phyloP scores from a whole-genome alignment of 2,797 vertebrate species.

The Rhodeus uyekii region DNA sequence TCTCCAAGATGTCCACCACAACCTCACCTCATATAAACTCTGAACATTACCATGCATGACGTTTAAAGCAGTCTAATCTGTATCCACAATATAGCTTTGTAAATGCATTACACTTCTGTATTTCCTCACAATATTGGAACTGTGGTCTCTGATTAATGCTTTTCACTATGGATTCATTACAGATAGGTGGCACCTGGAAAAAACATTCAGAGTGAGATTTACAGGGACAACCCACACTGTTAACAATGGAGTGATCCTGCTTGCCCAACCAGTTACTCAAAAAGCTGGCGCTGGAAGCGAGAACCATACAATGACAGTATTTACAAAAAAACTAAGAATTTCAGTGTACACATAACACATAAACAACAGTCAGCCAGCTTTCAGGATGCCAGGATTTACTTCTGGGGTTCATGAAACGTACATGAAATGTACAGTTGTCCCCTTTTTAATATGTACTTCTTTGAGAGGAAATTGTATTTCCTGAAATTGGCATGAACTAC shows the following conservation, averaged over 20 bases:
- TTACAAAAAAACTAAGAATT: not conserved
- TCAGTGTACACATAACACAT: not conserved
- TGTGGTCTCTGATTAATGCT: conserved; percentile 42
- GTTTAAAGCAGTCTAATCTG: conserved; percentile 12
- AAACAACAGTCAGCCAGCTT: not conserved
- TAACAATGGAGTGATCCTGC: conserved; percentile 2
- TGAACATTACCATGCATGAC: conserved; percentile 12
- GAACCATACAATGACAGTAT: not conserved
- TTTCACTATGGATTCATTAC: conserved; percentile 27
- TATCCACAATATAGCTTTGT: conserved; percentile 5
- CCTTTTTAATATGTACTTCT: not conserved
- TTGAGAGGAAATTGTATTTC: conserved; percentile 12
- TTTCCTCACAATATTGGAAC: not conserved
- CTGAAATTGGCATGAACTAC: conserved; percentile 1
- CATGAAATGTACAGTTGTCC: not conserved
- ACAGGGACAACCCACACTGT: conserved; percentile 22
- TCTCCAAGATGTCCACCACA: conserved; percentile 45
- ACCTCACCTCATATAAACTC: conserved; percentile 41
- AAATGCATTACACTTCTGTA: not conserved
- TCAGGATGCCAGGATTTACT: not conserved
- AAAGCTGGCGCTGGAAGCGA: not conserved
- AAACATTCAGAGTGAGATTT: conserved; percentile 54
- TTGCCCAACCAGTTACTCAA: not conserved
- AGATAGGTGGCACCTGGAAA: conserved; percentile 62
- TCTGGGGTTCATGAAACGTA: not conserved